phyloP scores from a whole-genome alignment of 2,113 vertebrate genomes.

The Tupaia tana region DNA sequence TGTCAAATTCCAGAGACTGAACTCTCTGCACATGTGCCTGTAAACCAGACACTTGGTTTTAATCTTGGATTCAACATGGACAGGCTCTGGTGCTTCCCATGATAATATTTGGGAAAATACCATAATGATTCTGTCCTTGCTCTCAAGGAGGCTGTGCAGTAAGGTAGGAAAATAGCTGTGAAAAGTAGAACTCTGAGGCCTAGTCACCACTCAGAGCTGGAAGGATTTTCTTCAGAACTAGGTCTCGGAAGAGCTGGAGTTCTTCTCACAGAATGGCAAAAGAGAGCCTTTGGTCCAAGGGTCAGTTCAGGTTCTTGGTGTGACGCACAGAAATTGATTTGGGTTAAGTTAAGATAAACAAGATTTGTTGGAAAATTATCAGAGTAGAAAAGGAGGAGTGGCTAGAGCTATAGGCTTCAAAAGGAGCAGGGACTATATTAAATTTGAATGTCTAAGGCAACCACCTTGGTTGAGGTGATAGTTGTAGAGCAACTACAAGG shows the following conservation, averaged over 20 bases:
- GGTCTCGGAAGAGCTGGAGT: neutral
- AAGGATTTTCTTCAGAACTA: neutral
- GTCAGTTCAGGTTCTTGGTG: neutral
- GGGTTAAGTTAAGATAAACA: neutral
- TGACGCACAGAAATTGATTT: neutral
- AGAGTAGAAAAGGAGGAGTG: neutral
- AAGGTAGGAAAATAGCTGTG: neutral
- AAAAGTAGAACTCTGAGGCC: neutral
- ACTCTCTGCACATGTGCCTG: neutral
- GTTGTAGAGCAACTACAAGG: neutral
- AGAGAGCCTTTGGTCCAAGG: neutral
- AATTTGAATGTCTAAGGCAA: neutral
- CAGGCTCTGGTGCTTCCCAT: neutral
- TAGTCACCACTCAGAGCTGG: neutral
- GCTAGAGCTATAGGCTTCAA: neutral
- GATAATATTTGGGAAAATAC: slow-evolving; percentile 18
- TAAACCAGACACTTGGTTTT: neutral
- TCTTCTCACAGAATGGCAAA: neutral
- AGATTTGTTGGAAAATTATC: neutral
- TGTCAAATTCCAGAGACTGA: neutral
- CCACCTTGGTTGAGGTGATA: neutral
- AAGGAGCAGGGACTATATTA: neutral
- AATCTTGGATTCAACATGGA: slow-evolving; percentile 35
- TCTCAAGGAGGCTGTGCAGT: neutral
- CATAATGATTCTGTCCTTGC: neutral